Evolutionary conservation across 2,888 invertebrate genomes (phyloP), one percentile per base, ranked within the genome.

Genomic region (Caenorhabditis japonica): DNA sequence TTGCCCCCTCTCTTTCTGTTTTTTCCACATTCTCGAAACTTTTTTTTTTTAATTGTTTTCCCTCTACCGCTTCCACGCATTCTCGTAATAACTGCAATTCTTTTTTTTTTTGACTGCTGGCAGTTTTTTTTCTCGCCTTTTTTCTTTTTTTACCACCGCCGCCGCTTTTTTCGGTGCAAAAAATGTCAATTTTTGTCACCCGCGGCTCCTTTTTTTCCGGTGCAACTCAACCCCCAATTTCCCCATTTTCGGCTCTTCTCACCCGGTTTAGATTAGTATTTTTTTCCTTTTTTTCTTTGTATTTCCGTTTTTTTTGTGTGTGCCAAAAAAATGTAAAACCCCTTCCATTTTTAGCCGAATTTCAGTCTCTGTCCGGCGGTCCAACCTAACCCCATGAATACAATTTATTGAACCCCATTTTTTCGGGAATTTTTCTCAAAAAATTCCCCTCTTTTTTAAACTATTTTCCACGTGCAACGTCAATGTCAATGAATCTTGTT

Each of bases 391-490:
- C 51, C n/a, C n/a, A n/a, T n/a, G n/a, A n/a, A n/a, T n/a, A n/a
- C n/a, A n/a, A 34, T 15, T 4, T 12, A 8, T 47, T 17, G 5
- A 44, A 5, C 44, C 44, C 19, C 17, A 10, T 30, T 51, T 60
- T 58, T 60, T 51, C 51, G n/a, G 34, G 56, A 21, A 30, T 27
- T 51, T 51, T 60, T 60, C 30, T 17, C 3, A 7, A 41, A 60
- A 59, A 41, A 47, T 36, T 36, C 39, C 27, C 7, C 7, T 56
- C 7, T 33, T 33, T 38, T 36, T 27, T 15, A n/a, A 21, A 12
- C 47, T 33, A 33, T 38, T 36, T 38, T 15, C 5, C 17, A 17
- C 59, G 59, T 59, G 17, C 15, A 59, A 59, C 59, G 59, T 49
- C 43, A 56, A n/a, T n/a, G n/a, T 46, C 1, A 36, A 38, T 43